phyloP scores from a whole-genome alignment of 2,113 vertebrate species.

The Dicrurus megarhynchus region DNA sequence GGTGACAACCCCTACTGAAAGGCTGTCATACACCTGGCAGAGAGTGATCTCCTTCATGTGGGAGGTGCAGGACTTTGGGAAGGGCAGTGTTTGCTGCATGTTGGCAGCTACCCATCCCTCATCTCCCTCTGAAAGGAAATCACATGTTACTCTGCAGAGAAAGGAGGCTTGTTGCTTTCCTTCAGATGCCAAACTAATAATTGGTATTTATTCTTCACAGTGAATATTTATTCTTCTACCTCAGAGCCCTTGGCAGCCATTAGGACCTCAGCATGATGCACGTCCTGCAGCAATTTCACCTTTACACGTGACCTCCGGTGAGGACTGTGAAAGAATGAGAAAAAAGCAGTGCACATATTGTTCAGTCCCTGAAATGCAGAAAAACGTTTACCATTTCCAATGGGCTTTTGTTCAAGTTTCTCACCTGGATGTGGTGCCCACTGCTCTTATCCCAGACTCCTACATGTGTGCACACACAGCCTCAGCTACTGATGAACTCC shows the following conservation, averaged over 20 bases:
- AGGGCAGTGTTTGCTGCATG: neutral
- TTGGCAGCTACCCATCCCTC: neutral
- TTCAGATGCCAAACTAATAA: neutral
- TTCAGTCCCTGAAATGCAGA: neutral
- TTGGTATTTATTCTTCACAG: neutral
- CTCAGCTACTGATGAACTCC: neutral
- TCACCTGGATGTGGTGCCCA: neutral
- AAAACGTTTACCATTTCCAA: neutral
- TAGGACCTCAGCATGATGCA: neutral
- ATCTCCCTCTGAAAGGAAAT: neutral
- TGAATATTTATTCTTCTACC: neutral
- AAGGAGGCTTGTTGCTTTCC: neutral
- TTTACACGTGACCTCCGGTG: neutral
- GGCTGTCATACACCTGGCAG: neutral
- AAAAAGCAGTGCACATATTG: neutral
- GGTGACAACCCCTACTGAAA: neutral
- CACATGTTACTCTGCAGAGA: neutral
- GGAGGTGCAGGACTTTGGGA: neutral
- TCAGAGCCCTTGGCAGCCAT: neutral
- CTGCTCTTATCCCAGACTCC: neutral
- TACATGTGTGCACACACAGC: accelerated
- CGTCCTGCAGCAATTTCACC: neutral
- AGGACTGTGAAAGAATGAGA: neutral
- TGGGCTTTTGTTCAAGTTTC: neutral
- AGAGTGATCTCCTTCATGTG: neutral